These are phyloP conservation scores for Halictus rubicundus DNA, from an alignment of 1,140 invertebrate species.

Conservation along the genomic window DNA sequence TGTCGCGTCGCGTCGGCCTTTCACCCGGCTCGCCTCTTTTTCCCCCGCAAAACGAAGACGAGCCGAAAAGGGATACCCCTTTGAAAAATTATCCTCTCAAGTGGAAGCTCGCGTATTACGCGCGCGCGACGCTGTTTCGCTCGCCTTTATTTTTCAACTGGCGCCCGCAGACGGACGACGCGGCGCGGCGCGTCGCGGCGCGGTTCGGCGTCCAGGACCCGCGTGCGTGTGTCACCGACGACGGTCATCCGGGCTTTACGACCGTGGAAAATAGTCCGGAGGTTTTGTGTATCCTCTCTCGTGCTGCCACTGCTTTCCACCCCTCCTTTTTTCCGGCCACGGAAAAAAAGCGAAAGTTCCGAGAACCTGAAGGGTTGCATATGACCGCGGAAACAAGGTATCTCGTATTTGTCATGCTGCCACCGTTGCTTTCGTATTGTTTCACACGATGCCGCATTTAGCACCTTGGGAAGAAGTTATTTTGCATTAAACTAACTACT, in stretches of 20 bases:
- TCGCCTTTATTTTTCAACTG: slow-evolving; percentile 60
- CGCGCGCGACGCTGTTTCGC: slow-evolving; percentile 38
- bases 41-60: slow-evolving; percentile 53
- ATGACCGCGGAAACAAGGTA: no score
- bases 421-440: no score
- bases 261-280: neutral
- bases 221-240: neutral
- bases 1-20: neutral
- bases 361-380: no score
- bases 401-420: no score
- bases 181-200: slow-evolving; percentile 11
- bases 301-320: no score
- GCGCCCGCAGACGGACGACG: slow-evolving; percentile 19
- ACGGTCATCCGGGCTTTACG: slow-evolving; percentile 12
- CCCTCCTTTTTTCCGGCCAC: neutral
- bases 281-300: no score
- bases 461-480: no score
- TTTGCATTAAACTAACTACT: no score
- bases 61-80: slow-evolving; percentile 58
- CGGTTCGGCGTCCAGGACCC: neutral
- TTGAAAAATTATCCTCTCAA: slow-evolving; percentile 74
- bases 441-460: no score
- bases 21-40: slow-evolving; percentile 9
- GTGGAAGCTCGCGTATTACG: slow-evolving; percentile 74
- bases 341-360: neutral